phyloP scores from a whole-genome alignment of 2,888 invertebrate species.

The Drosophila greeni region DNA sequence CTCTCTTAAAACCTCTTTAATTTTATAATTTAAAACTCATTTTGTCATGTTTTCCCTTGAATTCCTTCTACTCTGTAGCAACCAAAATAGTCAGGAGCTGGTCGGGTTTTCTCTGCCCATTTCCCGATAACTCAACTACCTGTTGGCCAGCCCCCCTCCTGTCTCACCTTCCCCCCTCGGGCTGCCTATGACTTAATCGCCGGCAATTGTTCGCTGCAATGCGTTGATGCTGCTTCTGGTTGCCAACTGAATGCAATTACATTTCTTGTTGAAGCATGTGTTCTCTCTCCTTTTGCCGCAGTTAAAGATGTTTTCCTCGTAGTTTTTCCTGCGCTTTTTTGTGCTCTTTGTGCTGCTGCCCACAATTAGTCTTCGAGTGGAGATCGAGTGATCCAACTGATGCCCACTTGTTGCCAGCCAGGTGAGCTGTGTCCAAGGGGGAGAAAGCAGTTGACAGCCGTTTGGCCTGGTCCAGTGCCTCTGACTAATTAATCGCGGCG shows the following conservation, averaged over 20 bases:
- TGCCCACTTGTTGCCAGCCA: constrained; percentile 57
- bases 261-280: constrained; percentile 53
- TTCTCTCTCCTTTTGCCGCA: constrained; percentile 24
- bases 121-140: constrained; percentile 40
- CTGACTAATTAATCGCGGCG: constrained; percentile 38
- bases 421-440: constrained; percentile 36
- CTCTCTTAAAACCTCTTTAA: neutral
- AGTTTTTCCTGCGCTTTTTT: constrained; percentile 5
- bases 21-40: neutral
- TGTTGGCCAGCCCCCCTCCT: constrained; percentile 12
- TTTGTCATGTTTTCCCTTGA: neutral
- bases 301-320: constrained; percentile 20
- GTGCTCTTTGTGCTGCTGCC: constrained; percentile 11
- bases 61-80: neutral
- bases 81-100: constrained; percentile 51
- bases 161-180: neutral
- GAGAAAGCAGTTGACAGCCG: constrained; percentile 42
- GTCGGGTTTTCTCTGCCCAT: constrained; percentile 37
- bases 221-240: constrained; percentile 37
- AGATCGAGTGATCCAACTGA: constrained; percentile 43
- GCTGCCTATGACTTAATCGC: constrained; percentile 68
- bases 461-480: constrained; percentile 41
- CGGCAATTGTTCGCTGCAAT: constrained; percentile 64
- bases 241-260: constrained; percentile 60
- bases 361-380: constrained; percentile 40